Evolutionary conservation across 2,797 vertebrate genomes (phyloP).

Genomic region (Meda fulgida): DNA sequence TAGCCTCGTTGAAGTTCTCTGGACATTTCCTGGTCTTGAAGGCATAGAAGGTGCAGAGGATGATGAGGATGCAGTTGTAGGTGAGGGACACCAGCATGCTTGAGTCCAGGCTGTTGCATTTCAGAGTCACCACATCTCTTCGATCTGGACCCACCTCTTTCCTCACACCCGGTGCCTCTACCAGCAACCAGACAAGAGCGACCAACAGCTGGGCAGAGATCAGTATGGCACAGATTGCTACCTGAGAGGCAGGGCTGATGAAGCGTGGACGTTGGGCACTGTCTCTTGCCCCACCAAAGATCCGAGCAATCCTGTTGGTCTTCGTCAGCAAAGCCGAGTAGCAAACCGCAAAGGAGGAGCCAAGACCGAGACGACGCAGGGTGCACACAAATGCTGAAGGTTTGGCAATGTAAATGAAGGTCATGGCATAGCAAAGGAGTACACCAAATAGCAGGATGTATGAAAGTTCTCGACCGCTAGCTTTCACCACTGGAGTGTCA

Average conservation of each 20-base stretch:
- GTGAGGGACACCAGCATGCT: slow-evolving; percentile 97
- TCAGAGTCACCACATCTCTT: slow-evolving; percentile 93
- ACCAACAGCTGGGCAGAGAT: slow-evolving; percentile 97
- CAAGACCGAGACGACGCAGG: slow-evolving; percentile 89
- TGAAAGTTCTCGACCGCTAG: slow-evolving; percentile 95
- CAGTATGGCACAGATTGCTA: slow-evolving; percentile 92
- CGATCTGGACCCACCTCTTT: slow-evolving; percentile 93
- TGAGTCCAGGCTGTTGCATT: slow-evolving; percentile 95
- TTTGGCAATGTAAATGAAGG: slow-evolving; percentile 95
- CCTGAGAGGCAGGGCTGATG: slow-evolving; percentile 96
- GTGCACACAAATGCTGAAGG: slow-evolving; percentile 91
- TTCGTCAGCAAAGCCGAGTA: slow-evolving; percentile 97
- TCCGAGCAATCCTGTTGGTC: slow-evolving; percentile 96
- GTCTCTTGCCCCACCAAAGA: slow-evolving; percentile 93
- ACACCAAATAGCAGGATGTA: slow-evolving; percentile 95
- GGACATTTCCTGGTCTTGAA: slow-evolving; percentile 99
- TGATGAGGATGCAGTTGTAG: slow-evolving; percentile 96
- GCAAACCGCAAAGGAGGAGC: slow-evolving; percentile 95
- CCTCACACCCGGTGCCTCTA: slow-evolving; percentile 91
- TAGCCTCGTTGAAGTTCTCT: slow-evolving; percentile 99
- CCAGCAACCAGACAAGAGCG: slow-evolving; percentile 90
- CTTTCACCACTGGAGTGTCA: slow-evolving; percentile 94
- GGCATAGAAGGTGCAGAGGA: slow-evolving; percentile 97
- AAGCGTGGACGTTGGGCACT: slow-evolving; percentile 93
- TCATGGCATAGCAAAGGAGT: slow-evolving; percentile 97